A percentile compares a stretch with the other conserved stretches of the same genome.
These are phyloP conservation scores for Agonopterix subpropinquella DNA, from an alignment of 2,888 invertebrate genomes.

Conservation along the genomic window DNA sequence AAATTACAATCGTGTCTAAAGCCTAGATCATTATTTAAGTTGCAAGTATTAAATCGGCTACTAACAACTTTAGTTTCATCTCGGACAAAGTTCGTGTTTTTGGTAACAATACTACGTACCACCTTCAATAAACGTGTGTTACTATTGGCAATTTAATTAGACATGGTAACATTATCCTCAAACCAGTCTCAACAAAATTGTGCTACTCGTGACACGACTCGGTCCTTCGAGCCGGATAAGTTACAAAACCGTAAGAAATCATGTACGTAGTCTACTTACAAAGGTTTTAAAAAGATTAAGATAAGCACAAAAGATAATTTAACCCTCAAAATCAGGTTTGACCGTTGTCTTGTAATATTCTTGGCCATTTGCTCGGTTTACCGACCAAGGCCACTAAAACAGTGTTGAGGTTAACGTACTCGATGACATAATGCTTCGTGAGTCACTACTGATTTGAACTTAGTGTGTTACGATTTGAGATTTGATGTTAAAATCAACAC, in stretches of 20 bases:
- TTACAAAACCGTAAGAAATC: conserved; percentile 7
- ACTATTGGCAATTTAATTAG: no score
- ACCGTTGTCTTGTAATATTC: conserved; percentile 6
- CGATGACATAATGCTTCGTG: conserved; percentile 19
- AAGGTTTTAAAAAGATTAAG: conserved; percentile 3
- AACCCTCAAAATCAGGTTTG: conserved; percentile 9
- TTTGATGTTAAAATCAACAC: no score
- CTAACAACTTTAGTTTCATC: no score
- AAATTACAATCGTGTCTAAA: no score
- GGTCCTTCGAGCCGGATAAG: conserved; percentile 7
- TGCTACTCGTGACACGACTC: conserved; percentile 5
- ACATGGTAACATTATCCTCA: neutral
- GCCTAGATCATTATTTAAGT: no score
- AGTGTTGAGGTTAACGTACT: conserved; percentile 17
- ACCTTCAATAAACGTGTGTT: no score
- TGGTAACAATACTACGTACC: no score
- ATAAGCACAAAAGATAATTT: conserved; percentile 4
- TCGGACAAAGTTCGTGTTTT: no score
- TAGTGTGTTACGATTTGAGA: no score
- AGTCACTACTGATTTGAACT: conserved; percentile 10
- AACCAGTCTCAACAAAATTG: conserved; percentile 1
- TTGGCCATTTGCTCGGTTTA: conserved; percentile 6
- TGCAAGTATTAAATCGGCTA: no score
- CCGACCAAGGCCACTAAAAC: conserved; percentile 15
- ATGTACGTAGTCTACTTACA: neutral